Evolutionary conservation across 1,140 invertebrate species (phyloP).

Genomic region (Lysiphlebus fabarum): DNA sequence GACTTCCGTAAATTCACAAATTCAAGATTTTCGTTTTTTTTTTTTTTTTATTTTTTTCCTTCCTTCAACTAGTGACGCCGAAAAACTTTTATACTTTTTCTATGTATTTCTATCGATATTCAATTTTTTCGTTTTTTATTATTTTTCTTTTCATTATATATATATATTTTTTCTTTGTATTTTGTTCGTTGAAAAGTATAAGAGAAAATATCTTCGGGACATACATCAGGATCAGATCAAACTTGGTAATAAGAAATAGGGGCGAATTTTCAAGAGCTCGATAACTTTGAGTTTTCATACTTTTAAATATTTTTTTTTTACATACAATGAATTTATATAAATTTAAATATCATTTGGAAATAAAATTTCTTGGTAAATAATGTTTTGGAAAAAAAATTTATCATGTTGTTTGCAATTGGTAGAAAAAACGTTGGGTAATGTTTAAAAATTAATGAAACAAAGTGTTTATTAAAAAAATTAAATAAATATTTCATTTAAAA

Average conservation of each 20-base stretch:
- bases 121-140: background rate
- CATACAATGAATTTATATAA: no score
- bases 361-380: no score
- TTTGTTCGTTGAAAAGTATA: conserved; percentile 3
- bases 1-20: conserved; percentile 4
- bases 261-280: background rate
- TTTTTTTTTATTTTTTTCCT: conserved; percentile 2
- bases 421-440: no score
- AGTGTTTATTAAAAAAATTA: no score
- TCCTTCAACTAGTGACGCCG: background rate
- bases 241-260: background rate
- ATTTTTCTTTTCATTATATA: background rate
- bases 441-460: no score
- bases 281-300: background rate
- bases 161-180: background rate
- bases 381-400: no score
- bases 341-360: no score
- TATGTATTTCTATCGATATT: conserved; percentile 20
- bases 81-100: conserved; percentile 13
- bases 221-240: conserved; percentile 19
- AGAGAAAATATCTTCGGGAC: conserved; percentile 15
- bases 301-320: no score
- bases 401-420: no score
- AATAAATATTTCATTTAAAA: no score
- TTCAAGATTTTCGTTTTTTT: background rate